Conservation (phyloP, 2,113 vertebrate species). For the Halcyon senegalensis region DNA sequence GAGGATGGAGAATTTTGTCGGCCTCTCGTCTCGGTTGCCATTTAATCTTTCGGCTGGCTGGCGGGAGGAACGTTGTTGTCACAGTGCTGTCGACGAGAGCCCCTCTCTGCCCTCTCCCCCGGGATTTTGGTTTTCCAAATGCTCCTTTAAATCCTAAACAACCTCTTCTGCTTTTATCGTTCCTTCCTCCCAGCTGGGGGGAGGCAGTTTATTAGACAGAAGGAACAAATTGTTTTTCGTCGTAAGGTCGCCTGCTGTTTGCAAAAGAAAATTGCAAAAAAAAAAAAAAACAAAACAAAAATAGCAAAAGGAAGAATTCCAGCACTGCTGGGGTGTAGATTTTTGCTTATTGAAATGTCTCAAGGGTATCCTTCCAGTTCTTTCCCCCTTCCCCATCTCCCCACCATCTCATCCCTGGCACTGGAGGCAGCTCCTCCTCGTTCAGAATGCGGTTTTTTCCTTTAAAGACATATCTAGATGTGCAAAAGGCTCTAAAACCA, state of each 20-base stretch:
- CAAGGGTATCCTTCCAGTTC: background rate
- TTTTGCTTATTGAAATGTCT: background rate
- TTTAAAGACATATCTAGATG: background rate
- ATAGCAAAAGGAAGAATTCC: background rate
- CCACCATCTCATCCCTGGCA: background rate
- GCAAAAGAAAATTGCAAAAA: no score
- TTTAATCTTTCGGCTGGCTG: background rate
- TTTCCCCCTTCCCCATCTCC: background rate
- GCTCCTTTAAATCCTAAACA: background rate
- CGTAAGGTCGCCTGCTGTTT: background rate
- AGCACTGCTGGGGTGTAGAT: background rate
- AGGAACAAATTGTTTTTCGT: background rate
- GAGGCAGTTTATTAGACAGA: background rate
- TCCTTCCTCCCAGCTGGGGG: background rate
- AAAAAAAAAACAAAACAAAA: no score
- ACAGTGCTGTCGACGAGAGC: no score
- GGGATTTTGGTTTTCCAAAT: background rate
- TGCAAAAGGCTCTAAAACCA: background rate
- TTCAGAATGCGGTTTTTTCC: background rate
- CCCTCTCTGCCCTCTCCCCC: background rate
- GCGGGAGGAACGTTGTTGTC: background rate
- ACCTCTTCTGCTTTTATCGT: background rate
- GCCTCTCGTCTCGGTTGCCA: background rate
- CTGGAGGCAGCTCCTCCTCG: background rate
- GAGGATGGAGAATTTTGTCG: background rate